Percentiles rank a stretch among this genome's conserved stretches.
Conservation (phyloP, 2,888 invertebrate species). For the Xestia rhomboidea region DNA sequence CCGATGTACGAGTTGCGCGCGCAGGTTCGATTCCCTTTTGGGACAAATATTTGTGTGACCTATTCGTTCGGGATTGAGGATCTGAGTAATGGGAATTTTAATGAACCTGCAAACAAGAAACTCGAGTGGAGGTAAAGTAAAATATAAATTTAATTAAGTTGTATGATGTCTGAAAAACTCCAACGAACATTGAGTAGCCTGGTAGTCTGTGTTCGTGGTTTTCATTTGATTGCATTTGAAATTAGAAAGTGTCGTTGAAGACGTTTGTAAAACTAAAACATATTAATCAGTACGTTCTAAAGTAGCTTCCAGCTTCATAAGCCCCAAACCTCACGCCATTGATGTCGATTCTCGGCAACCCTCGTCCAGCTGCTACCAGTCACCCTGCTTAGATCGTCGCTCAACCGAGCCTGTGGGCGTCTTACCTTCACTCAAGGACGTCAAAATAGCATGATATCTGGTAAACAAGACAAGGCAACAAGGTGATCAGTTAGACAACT, state of each 20-base stretch:
- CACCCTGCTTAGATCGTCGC: not conserved
- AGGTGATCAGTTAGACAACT: not conserved
- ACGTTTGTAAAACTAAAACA: not conserved
- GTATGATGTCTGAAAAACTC: not conserved
- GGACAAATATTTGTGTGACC: constrained; percentile 20
- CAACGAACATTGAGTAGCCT: not conserved
- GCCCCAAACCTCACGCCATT: not conserved
- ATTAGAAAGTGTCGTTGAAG: not conserved
- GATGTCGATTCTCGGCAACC: not conserved
- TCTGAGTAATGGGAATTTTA: not conserved
- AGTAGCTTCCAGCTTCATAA: not conserved
- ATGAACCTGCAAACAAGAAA: not conserved
- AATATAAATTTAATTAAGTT: not conserved
- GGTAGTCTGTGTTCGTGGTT: not conserved
- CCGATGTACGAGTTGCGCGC: constrained; percentile 14
- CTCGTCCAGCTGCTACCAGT: not conserved
- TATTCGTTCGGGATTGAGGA: not conserved
- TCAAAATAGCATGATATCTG: not conserved
- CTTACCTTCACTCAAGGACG: not conserved
- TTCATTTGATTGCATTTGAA: not conserved
- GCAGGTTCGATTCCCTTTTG: constrained; percentile 8
- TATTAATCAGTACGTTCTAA: not conserved
- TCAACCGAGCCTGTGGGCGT: not conserved
- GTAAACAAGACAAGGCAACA: not conserved
- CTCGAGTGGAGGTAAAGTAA: not conserved